These are phyloP conservation scores for Leucophora obtusa DNA, from an alignment of 2,888 invertebrate species.

Conservation along the genomic window DNA sequence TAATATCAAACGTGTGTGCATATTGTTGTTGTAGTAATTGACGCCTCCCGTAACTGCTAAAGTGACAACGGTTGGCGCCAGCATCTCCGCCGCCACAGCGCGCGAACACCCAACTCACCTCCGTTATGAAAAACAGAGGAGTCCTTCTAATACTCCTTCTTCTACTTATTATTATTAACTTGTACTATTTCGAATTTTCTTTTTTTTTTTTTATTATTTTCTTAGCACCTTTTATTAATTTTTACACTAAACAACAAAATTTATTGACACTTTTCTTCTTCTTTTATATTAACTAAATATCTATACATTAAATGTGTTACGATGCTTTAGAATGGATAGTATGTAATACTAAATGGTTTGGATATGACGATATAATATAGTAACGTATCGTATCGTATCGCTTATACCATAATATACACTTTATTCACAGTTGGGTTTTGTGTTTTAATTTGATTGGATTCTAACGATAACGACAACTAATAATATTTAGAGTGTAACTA, in stretches of 20 bases:
- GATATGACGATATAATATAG: neutral
- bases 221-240: neutral
- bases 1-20: conserved; percentile 69
- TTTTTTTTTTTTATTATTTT: conserved; percentile 9
- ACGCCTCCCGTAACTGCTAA: conserved; percentile 60
- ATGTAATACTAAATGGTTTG: neutral
- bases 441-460: conserved; percentile 49
- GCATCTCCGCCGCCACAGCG: conserved; percentile 60
- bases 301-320: neutral
- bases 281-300: conserved; percentile 11
- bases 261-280: conserved; percentile 13
- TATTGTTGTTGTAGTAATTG: conserved; percentile 39
- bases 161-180: neutral
- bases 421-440: conserved; percentile 17
- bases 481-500: conserved; percentile 13
- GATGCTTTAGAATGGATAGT: neutral
- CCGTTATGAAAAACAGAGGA: neutral
- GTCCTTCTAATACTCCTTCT: neutral
- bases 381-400: neutral
- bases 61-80: conserved; percentile 60
- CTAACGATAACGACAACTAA: conserved; percentile 38
- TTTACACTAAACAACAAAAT: conserved; percentile 20
- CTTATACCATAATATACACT: neutral
- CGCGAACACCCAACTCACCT: conserved; percentile 12
- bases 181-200: neutral